These are phyloP conservation scores for Cryptocheilus praepositus DNA, from an alignment of 2,888 invertebrate genomes.

Conservation along the genomic window DNA sequence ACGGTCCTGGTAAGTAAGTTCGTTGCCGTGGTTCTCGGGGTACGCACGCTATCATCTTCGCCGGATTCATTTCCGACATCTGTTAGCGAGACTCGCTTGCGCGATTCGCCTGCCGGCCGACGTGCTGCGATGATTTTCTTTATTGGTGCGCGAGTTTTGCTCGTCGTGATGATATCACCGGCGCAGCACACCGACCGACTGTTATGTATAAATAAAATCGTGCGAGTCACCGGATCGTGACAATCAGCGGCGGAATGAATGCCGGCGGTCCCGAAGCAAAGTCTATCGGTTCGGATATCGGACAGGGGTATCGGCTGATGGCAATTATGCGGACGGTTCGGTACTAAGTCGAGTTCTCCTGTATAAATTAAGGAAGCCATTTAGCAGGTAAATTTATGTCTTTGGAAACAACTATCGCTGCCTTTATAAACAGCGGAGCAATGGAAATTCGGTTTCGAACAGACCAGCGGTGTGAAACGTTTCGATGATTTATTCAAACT, in stretches of 20 bases:
- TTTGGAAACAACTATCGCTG: no score
- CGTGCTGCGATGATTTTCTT: neutral
- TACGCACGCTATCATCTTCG: neutral
- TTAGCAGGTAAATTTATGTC: no score
- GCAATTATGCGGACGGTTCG: no score
- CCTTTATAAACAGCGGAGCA: no score
- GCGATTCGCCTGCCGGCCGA: neutral
- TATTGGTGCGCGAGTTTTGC: no score
- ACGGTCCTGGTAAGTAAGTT: slow-evolving; percentile 89
- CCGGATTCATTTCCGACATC: neutral
- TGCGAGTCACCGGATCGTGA: slow-evolving; percentile 16
- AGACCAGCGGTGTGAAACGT: no score
- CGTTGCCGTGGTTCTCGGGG: neutral
- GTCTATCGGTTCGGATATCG: neutral
- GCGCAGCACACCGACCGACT: neutral
- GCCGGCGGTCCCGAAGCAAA: neutral
- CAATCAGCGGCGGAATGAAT: slow-evolving; percentile 12
- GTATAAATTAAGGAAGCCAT: no score
- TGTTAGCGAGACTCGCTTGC: neutral
- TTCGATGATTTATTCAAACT: no score
- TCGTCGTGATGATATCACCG: slow-evolving; percentile 9
- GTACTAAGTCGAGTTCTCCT: no score
- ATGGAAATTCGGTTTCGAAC: no score
- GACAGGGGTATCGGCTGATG: no score
- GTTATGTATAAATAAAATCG: slow-evolving; percentile 24